These are phyloP conservation scores for Apoda limacodes DNA, from an alignment of 2,888 invertebrate genomes.

Conservation along the genomic window DNA sequence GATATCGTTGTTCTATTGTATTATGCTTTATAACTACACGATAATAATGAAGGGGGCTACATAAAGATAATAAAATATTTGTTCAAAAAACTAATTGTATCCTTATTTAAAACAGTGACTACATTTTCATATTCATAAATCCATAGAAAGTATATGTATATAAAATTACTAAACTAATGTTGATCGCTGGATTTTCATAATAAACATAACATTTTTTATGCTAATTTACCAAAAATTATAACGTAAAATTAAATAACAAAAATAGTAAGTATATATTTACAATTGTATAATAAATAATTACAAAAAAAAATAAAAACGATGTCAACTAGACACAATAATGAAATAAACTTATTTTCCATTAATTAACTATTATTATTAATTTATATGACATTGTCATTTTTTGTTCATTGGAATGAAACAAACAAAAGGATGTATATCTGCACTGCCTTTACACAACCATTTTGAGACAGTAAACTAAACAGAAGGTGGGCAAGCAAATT, in stretches of 20 bases:
- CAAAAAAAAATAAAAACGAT: constrained; percentile 34
- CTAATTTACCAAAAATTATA: constrained; percentile 19
- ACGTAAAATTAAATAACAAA: constrained; percentile 69
- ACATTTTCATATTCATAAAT: constrained; percentile 48
- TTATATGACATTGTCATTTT: no score
- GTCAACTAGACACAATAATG: no score
- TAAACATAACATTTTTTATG: constrained; percentile 3
- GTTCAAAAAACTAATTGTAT: constrained; percentile 52
- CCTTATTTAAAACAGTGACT: constrained; percentile 56
- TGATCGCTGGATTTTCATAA: no score
- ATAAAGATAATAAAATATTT: constrained; percentile 45
- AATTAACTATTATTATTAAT: no score
- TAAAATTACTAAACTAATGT: no score
- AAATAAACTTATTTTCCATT: no score
- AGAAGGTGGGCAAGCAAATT: no score
- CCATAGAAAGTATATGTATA: constrained; percentile 27
- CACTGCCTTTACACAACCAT: no score
- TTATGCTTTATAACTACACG: constrained; percentile 24
- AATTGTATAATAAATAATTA: constrained; percentile 66
- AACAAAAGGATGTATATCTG: no score
- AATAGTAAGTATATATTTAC: constrained; percentile 50
- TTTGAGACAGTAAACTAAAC: no score
- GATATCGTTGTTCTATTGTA: constrained; percentile 24
- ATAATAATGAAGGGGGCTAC: constrained; percentile 32
- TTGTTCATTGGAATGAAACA: no score